Evolutionary conservation across 1,140 invertebrate genomes (phyloP).

Genomic region (Zaprionus inermis): DNA sequence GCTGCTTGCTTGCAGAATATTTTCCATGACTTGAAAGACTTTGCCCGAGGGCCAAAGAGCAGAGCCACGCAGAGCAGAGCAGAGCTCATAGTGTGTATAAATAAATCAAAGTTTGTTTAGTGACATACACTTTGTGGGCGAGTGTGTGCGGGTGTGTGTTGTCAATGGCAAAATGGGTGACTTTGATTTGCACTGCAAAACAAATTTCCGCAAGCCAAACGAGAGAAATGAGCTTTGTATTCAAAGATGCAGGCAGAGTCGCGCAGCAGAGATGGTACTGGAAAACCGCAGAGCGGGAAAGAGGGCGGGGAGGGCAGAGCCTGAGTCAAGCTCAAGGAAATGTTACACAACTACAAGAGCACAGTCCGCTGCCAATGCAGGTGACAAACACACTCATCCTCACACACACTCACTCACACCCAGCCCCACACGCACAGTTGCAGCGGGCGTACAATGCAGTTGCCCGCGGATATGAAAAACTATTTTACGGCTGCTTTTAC

Average conservation of each 20-base stretch:
- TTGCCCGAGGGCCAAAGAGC: slow-evolving; percentile 38
- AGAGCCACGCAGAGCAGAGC: slow-evolving; percentile 44
- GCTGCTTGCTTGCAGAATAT: slow-evolving; percentile 38
- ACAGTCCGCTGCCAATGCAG: slow-evolving; percentile 32
- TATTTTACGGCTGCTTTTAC: slow-evolving; percentile 75
- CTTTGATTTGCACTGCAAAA: slow-evolving; percentile 67
- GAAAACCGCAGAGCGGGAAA: not conserved
- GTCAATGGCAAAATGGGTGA: slow-evolving; percentile 39
- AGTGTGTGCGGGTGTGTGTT: slow-evolving; percentile 14
- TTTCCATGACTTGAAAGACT: slow-evolving; percentile 55
- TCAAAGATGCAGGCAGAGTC: slow-evolving; percentile 15
- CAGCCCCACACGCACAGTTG: not conserved
- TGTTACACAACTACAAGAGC: slow-evolving; percentile 40
- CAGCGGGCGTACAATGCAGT: slow-evolving; percentile 54
- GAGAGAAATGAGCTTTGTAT: slow-evolving; percentile 54
- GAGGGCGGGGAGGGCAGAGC: not conserved
- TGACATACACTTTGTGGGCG: slow-evolving; percentile 58
- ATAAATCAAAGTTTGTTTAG: slow-evolving; percentile 80
- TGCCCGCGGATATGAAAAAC: slow-evolving; percentile 79
- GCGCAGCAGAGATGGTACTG: not conserved
- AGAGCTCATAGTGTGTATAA: slow-evolving; percentile 74
- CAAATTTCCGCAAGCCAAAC: slow-evolving; percentile 75
- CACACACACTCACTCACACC: not conserved
- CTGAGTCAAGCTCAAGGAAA: slow-evolving; percentile 44
- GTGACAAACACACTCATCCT: slow-evolving; percentile 51